Evolutionary conservation across 1,140 invertebrate species (phyloP).

Genomic region (Triops longicaudatus): DNA sequence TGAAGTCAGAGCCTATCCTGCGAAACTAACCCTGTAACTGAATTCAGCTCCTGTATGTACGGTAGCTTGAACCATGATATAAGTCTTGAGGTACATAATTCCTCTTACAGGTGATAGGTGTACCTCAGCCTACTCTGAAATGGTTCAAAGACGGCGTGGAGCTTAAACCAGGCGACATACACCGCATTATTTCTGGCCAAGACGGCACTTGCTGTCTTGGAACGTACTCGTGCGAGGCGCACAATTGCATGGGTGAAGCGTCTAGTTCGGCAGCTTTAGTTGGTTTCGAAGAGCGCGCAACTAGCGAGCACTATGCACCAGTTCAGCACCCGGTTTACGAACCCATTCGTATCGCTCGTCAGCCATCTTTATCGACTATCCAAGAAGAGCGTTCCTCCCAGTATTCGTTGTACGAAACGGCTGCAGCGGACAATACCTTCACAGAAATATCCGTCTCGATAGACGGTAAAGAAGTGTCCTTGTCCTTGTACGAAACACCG

Average conservation of each 20-base stretch:
- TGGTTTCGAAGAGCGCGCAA: constrained; percentile 62
- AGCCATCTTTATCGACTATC: constrained; percentile 77
- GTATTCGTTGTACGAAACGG: constrained; percentile 59
- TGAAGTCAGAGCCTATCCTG: not conserved
- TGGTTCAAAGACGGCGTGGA: constrained; percentile 88
- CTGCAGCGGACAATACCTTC: constrained; percentile 54
- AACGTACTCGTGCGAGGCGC: constrained; percentile 86
- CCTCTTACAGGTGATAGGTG: constrained; percentile 61
- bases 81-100: not conserved
- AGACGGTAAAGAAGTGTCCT: constrained; percentile 81
- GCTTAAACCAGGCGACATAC: constrained; percentile 80
- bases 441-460: constrained; percentile 77
- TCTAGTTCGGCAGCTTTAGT: constrained; percentile 76
- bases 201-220: constrained; percentile 83
- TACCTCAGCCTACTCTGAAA: constrained; percentile 73
- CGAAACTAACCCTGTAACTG: no score
- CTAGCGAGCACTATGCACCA: constrained; percentile 20
- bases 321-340: constrained; percentile 39
- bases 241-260: constrained; percentile 84
- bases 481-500: constrained; percentile 81
- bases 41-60: no score
- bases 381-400: constrained; percentile 83
- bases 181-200: constrained; percentile 77
- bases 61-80: not conserved
- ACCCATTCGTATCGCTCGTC: constrained; percentile 47